These are phyloP conservation scores for Acrobasis consociella DNA, from an alignment of 2,888 invertebrate genomes.

Conservation along the genomic window DNA sequence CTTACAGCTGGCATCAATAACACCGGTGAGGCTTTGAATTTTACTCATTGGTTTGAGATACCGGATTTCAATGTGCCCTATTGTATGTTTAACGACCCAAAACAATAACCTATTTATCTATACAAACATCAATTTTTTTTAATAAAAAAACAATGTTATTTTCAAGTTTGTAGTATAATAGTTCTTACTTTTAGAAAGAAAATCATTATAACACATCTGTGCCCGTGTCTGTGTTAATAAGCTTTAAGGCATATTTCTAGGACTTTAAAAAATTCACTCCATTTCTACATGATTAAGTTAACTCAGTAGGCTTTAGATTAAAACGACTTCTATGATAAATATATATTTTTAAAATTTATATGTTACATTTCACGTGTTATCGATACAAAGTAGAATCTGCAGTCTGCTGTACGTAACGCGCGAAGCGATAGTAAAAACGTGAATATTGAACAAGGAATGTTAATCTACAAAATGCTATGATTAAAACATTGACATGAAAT, in stretches of 20 bases:
- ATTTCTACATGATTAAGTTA: too few relatives aligned
- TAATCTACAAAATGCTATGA: slow-evolving; percentile 9
- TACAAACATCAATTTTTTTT: too few relatives aligned
- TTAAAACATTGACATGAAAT: slow-evolving; percentile 6
- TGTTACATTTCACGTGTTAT: neutral
- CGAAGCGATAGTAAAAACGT: neutral
- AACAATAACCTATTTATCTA: neutral
- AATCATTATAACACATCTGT: too few relatives aligned
- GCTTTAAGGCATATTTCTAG: too few relatives aligned
- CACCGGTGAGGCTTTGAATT: slow-evolving; percentile 76
- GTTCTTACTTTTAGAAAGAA: too few relatives aligned
- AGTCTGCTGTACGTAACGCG: neutral
- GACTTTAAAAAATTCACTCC: too few relatives aligned
- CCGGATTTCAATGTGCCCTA: slow-evolving; percentile 65
- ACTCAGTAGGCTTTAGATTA: too few relatives aligned
- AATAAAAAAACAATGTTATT: neutral
- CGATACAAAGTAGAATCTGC: neutral
- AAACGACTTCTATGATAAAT: too few relatives aligned
- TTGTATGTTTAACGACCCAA: slow-evolving; percentile 45
- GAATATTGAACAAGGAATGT: slow-evolving; percentile 1
- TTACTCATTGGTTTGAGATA: slow-evolving; percentile 52
- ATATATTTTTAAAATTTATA: too few relatives aligned
- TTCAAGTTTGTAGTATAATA: too few relatives aligned
- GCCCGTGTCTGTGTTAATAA: too few relatives aligned
- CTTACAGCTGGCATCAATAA: slow-evolving; percentile 72